Conservation (phyloP, 1,140 invertebrate species). For the Holcopasites calliopsidis region DNA sequence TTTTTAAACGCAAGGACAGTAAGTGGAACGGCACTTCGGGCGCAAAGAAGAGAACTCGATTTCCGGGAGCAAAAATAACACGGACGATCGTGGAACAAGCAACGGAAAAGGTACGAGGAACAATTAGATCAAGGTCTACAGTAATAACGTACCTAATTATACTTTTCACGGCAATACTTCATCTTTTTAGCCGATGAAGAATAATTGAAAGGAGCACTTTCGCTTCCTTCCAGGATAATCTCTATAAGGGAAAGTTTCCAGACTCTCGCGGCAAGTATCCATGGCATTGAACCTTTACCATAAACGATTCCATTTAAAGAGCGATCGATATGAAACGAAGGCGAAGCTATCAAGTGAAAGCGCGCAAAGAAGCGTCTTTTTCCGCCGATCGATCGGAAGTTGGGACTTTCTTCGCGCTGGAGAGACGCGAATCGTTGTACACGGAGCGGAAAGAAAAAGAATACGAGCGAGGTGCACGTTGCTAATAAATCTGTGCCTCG, state of each 20-base stretch:
- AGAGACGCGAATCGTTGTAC: slow-evolving; percentile 23
- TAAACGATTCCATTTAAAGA: neutral
- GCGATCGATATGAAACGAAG: neutral
- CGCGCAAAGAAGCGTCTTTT: slow-evolving; percentile 25
- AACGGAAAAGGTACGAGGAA: neutral
- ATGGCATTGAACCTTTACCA: neutral
- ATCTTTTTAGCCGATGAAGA: no score
- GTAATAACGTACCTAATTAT: neutral
- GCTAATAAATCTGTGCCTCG: slow-evolving; percentile 46
- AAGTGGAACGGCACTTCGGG: neutral
- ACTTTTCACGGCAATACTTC: neutral
- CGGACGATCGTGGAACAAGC: neutral
- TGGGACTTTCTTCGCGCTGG: slow-evolving; percentile 31
- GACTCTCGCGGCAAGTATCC: neutral
- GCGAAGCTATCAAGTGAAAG: slow-evolving; percentile 36
- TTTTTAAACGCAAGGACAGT: neutral
- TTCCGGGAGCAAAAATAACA: slow-evolving; percentile 4
- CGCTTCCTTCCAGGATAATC: neutral
- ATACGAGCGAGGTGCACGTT: neutral
- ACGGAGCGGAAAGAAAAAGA: slow-evolving; percentile 27
- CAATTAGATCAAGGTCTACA: neutral
- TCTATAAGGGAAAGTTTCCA: neutral
- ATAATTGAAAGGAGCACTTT: neutral
- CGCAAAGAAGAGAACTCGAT: neutral
- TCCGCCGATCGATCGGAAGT: slow-evolving; percentile 33